Evolutionary conservation across 1,140 invertebrate genomes (phyloP).

Genomic region (Drosophila elegans): DNA sequence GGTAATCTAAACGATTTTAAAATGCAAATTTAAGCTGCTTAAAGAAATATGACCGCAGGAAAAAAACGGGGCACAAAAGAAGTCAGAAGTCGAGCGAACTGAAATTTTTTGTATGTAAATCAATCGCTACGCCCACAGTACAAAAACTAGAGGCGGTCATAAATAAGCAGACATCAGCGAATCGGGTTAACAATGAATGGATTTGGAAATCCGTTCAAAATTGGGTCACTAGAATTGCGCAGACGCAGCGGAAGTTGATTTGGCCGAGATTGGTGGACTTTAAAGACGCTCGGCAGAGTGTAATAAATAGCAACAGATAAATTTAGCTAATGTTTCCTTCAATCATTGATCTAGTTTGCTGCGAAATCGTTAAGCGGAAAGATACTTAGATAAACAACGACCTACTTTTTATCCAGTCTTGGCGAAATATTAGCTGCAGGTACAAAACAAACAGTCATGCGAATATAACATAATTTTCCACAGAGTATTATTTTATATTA

Average conservation of each 20-base stretch:
- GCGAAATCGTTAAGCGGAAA: neutral
- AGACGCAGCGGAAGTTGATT: constrained; percentile 54
- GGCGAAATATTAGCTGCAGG: neutral
- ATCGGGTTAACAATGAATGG: constrained; percentile 39
- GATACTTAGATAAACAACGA: neutral
- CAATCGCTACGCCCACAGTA: constrained; percentile 45
- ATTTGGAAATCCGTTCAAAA: constrained; percentile 60
- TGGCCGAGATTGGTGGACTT: constrained; percentile 23
- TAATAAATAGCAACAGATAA: neutral
- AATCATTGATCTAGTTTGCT: neutral
- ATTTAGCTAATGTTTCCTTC: constrained; percentile 7
- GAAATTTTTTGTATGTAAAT: constrained; percentile 54
- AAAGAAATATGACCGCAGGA: constrained; percentile 11
- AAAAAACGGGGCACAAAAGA: constrained; percentile 38
- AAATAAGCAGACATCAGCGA: constrained; percentile 52
- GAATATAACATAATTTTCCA: neutral
- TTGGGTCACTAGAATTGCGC: constrained; percentile 75
- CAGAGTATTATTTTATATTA: too few species aligned
- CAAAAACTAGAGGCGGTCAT: constrained; percentile 37
- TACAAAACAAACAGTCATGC: neutral
- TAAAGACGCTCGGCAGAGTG: neutral
- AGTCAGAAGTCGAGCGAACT: constrained; percentile 49
- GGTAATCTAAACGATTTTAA: constrained; percentile 50
- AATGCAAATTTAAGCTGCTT: constrained; percentile 68
- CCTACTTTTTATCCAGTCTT: neutral